phyloP scores from a whole-genome alignment of 30 jellyfish, hydroid and myxozoan species.

The Aurelia sp. region DNA sequence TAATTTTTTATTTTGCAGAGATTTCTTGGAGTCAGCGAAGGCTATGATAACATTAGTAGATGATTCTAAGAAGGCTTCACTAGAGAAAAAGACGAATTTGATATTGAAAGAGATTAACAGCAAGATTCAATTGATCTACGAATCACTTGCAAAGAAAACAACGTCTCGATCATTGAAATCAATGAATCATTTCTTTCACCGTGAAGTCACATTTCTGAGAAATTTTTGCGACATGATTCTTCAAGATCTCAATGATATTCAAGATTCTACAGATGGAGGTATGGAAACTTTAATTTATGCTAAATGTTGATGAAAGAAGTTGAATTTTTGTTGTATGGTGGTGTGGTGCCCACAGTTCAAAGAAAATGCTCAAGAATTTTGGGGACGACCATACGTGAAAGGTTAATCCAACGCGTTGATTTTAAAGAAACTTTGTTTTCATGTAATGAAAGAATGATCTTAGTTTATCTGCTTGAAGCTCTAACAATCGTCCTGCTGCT shows the following conservation, averaged over 20 bases:
- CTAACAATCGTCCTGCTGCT: too few species aligned
- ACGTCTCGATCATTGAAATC: constrained; percentile 40
- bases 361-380: too few species aligned
- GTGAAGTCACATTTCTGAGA: constrained; percentile 30
- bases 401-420: not conserved
- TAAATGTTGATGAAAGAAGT: too few species aligned
- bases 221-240: constrained; percentile 4
- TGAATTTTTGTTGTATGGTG: too few species aligned
- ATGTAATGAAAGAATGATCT: not conserved
- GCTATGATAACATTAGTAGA: too few species aligned
- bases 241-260: not conserved
- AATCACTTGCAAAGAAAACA: constrained; percentile 36
- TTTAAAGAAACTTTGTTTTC: not conserved
- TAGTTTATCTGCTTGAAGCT: too few species aligned
- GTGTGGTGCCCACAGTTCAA: too few species aligned
- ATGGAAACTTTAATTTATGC: not conserved
- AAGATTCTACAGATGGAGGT: constrained; percentile 1
- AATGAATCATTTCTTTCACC: constrained; percentile 47
- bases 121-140: constrained; percentile 20
- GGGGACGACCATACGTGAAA: not conserved
- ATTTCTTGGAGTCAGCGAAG: too few species aligned
- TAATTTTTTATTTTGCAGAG: too few species aligned
- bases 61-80: not conserved
- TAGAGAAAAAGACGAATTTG: not conserved
- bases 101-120: too few species aligned